Base-by-base conservation (phyloP, 2,888 invertebrate genomes). In the Phalera bucephala region DNA sequence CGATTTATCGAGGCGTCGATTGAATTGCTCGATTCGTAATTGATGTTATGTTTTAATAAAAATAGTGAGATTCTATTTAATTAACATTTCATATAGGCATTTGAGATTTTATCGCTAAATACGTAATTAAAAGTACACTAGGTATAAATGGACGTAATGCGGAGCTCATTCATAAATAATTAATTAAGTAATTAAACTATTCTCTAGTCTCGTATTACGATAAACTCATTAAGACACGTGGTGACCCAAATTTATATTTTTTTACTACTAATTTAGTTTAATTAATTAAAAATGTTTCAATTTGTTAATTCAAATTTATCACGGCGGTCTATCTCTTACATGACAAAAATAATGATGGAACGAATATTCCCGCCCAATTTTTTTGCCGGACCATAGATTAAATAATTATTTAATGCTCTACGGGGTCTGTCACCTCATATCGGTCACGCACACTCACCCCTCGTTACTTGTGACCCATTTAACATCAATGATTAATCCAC, bases 391-490 rank as follows among this genome's bases (percentile, higher is more conserved):
- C 45, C 47, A 56, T 53, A 59, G 42, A 51, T 50, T 47, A 58
- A 34, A 45, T 39, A 42, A 38, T 58, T 58, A 45, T 57, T 50
- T 58, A 52, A 58, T 55, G 35, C 40, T 40, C 45, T 33, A 21
- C 14, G 59, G 52, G 59, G 47, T 46, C 36, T 59, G 59, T 47
- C 44, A 52, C 32, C 35, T 40, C 29, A 33, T 45, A 44, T 55
- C 38, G 37, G 52, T 45, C 61, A 63, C 65, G 68, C 54, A 49
- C 52, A 30, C 33, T 33, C 40, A 46, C 55, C 49, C 49, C 31
- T 29, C 17, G 26, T 31, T 9, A 46, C 33, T 63, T 72, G 68
- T 76, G 79, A 79, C 79, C 80, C 59, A 72, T 75, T 75, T 77
- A 55, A 56, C 65, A 64, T 27, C 58, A n/a, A 46, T 47, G 59